Percentiles rank a stretch among this genome's conserved stretches.
Evolutionary conservation across 2,797 vertebrate species (phyloP).

Genomic region (Phoxinus dragarum): DNA sequence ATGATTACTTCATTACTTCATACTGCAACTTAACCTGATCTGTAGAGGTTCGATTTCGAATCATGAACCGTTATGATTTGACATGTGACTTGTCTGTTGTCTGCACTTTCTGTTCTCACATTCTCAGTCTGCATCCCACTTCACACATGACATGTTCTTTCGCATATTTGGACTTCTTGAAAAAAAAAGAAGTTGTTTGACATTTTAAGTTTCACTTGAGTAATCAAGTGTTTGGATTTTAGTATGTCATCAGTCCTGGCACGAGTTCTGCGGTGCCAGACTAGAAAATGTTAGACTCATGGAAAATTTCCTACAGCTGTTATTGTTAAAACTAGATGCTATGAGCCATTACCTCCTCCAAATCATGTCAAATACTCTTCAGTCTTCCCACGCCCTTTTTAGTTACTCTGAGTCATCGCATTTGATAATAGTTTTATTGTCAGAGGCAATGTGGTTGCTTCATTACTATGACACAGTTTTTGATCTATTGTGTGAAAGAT

Average conservation of each 20-base stretch:
- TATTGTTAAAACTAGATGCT: background rate
- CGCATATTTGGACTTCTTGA: background rate
- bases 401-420: background rate
- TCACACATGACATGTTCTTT: constrained; percentile 16
- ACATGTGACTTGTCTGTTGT: constrained; percentile 22
- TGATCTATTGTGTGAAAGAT: background rate
- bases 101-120: constrained; percentile 49
- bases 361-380: background rate
- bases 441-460: constrained; percentile 1
- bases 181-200: constrained; percentile 35
- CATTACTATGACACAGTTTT: background rate
- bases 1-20: constrained; percentile 11
- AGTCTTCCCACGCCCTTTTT: background rate
- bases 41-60: background rate
- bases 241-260: constrained; percentile 9
- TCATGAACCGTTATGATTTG: background rate
- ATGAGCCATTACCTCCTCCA: background rate
- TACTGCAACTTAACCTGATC: background rate
- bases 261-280: background rate
- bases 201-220: constrained; percentile 43
- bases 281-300: background rate
- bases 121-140: constrained; percentile 11
- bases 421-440: background rate
- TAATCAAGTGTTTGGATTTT: constrained; percentile 39
- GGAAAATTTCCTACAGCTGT: constrained; percentile 13